Conservation (phyloP, 2,888 invertebrate species). For the Drosophila cracens region DNA sequence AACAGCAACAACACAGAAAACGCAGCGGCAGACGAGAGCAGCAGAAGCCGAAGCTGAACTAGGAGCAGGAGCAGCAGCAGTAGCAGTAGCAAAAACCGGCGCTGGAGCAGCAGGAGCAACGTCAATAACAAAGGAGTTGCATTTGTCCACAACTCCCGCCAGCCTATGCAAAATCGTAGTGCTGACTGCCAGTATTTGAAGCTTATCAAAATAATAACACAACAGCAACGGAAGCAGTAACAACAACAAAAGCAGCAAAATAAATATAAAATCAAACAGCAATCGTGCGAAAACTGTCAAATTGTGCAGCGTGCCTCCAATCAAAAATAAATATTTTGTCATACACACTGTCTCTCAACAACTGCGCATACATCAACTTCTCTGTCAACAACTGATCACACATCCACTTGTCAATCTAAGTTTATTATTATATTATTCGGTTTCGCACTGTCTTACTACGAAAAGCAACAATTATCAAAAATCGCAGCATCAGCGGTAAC, state of each 20-base stretch:
- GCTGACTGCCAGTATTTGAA: slow-evolving; percentile 39
- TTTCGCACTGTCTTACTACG: slow-evolving; percentile 27
- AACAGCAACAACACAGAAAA: background rate
- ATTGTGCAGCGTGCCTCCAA: background rate
- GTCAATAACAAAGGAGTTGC: slow-evolving; percentile 53
- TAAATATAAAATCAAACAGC: background rate
- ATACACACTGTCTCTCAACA: slow-evolving; percentile 10
- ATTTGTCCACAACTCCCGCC: slow-evolving; percentile 43
- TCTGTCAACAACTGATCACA: slow-evolving; percentile 13
- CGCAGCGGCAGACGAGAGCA: slow-evolving; percentile 51
- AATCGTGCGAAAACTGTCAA: background rate
- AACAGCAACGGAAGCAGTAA: slow-evolving; percentile 6
- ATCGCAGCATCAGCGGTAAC: background rate
- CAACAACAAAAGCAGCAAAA: slow-evolving; percentile 34
- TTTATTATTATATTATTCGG: slow-evolving; percentile 20
- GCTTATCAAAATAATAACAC: slow-evolving; percentile 9
- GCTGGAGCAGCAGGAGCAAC: slow-evolving; percentile 13
- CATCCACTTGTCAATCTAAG: slow-evolving; percentile 21
- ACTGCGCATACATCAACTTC: slow-evolving; percentile 7
- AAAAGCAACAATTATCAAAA: background rate
- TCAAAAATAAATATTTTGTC: slow-evolving; percentile 1
- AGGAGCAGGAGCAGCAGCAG: background rate
- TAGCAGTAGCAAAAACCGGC: background rate
- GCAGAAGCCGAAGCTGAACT: slow-evolving; percentile 8
- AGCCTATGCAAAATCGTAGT: slow-evolving; percentile 43